Conservation (phyloP, 2,888 invertebrate species). For the Ctenicera cuprea region DNA sequence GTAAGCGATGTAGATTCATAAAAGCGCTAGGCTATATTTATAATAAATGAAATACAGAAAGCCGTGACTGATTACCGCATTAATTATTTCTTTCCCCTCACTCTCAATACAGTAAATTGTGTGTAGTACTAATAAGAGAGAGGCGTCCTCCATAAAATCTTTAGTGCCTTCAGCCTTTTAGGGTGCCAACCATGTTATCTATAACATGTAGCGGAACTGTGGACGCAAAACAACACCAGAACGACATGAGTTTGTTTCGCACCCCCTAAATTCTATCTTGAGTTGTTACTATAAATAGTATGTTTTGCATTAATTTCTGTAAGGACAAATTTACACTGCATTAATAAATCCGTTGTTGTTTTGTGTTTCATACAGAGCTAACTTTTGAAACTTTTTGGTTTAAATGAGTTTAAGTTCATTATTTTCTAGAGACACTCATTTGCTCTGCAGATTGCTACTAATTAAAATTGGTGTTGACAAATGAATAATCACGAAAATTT, state of each 20-base stretch:
- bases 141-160: neutral
- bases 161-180: conserved; percentile 7
- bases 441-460: neutral
- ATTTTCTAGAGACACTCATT: neutral
- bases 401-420: neutral
- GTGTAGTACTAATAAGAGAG: neutral
- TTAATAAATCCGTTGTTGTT: too few relatives aligned
- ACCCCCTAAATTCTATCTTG: too few relatives aligned
- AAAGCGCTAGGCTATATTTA: conserved; percentile 10
- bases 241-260: too few relatives aligned
- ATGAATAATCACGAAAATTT: conserved; percentile 18
- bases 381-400: neutral
- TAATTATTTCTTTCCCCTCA: conserved; percentile 11
- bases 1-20: conserved; percentile 5
- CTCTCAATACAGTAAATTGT: conserved; percentile 9
- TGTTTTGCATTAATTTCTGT: too few relatives aligned
- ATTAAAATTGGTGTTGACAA: conserved; percentile 24
- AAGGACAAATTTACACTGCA: too few relatives aligned
- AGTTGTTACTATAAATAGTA: too few relatives aligned
- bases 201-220: too few relatives aligned
- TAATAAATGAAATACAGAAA: conserved; percentile 12
- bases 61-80: conserved; percentile 4
- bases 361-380: too few relatives aligned
- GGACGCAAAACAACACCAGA: too few relatives aligned
- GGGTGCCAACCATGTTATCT: neutral